Evolutionary conservation across 1,140 invertebrate species (phyloP).

Genomic region (Gyrodactylus bullatarudis): DNA sequence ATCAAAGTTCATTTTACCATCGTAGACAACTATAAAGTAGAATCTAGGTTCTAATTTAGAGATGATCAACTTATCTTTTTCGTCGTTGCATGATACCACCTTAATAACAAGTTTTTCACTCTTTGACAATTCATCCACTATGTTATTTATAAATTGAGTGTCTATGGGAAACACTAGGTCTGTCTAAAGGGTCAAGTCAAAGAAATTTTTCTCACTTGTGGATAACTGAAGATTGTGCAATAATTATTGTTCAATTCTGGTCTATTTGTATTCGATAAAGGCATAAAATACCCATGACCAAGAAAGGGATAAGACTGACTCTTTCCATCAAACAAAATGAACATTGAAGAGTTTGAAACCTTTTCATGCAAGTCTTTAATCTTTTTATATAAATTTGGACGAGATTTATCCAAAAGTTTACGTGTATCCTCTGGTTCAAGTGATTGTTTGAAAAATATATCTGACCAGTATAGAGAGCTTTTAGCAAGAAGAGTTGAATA

Average conservation of each 20-base stretch:
- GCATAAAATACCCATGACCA: background rate
- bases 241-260: background rate
- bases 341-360: background rate
- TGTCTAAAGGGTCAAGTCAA: no score
- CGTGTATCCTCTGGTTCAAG: background rate
- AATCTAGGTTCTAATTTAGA: no score
- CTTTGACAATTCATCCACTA: no score
- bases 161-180: no score
- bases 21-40: no score
- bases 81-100: no score
- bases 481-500: background rate
- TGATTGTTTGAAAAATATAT: background rate
- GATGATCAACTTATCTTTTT: no score
- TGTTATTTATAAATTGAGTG: no score
- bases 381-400: background rate
- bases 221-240: background rate
- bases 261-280: background rate
- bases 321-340: background rate
- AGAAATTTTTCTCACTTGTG: background rate
- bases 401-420: background rate
- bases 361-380: background rate
- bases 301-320: background rate
- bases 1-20: no score
- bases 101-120: no score
- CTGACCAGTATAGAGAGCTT: background rate